Percentiles rank a stretch among this genome's conserved stretches.
Conservation (phyloP, 1,140 invertebrate genomes). For the Trachymyrmex septentrionalis region DNA sequence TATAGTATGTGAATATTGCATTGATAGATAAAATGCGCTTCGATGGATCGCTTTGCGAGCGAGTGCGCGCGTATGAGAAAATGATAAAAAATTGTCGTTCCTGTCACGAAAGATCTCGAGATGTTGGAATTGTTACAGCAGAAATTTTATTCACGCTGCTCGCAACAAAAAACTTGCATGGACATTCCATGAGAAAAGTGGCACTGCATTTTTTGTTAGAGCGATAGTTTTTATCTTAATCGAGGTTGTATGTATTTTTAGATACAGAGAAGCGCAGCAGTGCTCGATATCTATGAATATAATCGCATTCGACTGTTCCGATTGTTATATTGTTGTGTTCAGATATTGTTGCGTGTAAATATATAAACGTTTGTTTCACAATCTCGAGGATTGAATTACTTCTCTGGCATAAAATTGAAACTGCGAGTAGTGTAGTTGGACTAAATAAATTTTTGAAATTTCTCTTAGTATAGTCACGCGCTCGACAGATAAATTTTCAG, state of each 20-base stretch:
- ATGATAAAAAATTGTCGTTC: constrained; percentile 10
- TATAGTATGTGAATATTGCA: background rate
- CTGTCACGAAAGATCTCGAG: constrained; percentile 4
- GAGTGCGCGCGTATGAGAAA: background rate
- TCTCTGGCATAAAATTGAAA: constrained; percentile 25
- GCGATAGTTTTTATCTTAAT: background rate
- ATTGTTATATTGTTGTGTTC: background rate
- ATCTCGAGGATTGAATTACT: constrained; percentile 28
- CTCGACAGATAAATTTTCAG: constrained; percentile 41
- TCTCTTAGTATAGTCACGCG: constrained; percentile 43
- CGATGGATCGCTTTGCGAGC: constrained; percentile 1
- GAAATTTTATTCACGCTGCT: constrained; percentile 14
- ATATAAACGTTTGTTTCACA: background rate
- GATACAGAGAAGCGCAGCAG: background rate
- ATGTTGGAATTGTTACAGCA: constrained; percentile 1
- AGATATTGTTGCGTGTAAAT: background rate
- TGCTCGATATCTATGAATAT: background rate
- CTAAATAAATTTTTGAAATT: constrained; percentile 57
- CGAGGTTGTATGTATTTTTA: background rate
- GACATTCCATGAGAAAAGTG: background rate
- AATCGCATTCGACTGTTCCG: background rate
- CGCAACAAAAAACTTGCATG: background rate
- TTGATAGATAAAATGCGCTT: background rate
- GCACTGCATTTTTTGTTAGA: background rate
- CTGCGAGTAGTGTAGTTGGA: background rate